A percentile compares a stretch with the other conserved stretches of the same genome.
Evolutionary conservation across 2,113 vertebrate species (phyloP).

Genomic region (Podarcis raffonei): DNA sequence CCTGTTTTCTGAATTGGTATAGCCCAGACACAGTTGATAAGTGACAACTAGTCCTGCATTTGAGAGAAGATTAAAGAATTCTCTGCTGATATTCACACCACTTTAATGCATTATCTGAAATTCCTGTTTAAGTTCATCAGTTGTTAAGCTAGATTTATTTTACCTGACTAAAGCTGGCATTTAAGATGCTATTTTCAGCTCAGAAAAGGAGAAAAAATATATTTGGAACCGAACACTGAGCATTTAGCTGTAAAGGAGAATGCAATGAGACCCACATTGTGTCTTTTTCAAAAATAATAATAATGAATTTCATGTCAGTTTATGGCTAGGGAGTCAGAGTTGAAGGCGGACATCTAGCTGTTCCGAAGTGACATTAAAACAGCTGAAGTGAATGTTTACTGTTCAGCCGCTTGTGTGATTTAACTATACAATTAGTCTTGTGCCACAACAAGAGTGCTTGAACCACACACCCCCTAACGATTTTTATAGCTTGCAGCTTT

Average conservation of each 20-base stretch:
- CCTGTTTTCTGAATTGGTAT: neutral
- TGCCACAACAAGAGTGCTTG: neutral
- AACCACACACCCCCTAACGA: neutral
- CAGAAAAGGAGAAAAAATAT: neutral
- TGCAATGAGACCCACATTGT: neutral
- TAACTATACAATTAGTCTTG: neutral
- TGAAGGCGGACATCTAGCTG: neutral
- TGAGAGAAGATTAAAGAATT: neutral
- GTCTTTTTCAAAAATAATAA: neutral
- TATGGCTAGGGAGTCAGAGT: neutral
- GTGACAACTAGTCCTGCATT: too few species aligned
- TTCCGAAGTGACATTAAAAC: neutral
- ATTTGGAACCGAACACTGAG: neutral
- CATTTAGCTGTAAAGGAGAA: neutral
- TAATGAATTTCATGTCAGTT: neutral
- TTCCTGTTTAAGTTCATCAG: rapidly evolving
- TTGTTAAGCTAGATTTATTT: neutral
- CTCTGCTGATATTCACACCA: neutral
- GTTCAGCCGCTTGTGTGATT: neutral
- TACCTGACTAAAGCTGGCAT: neutral
- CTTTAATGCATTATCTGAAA: constrained; percentile 3
- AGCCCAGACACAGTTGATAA: neutral
- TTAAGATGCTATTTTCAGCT: neutral
- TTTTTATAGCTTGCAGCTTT: neutral
- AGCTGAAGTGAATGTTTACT: neutral